Evolutionary conservation across 2,797 vertebrate genomes (phyloP), one percentile per base, ranked within the genome.

Genomic region (Lacerta agilis): DNA sequence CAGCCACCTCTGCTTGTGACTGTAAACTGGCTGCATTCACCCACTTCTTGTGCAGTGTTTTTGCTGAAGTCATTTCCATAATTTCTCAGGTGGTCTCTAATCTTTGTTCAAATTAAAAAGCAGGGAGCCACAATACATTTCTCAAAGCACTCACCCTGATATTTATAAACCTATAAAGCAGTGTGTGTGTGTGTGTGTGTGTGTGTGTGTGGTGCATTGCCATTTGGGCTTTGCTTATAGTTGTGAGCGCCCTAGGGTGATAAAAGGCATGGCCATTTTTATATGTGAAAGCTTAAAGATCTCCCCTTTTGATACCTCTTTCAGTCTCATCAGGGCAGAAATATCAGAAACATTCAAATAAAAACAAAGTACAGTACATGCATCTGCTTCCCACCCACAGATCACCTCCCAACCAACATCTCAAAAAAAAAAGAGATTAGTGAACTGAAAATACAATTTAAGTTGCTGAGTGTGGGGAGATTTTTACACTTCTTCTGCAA

Each of bases 101-200:
- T 93, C 86, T 90, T 92, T 92, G 36, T 80, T 91, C 84, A 91
- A 79, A 81, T 92, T 80, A 86, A 80, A 81, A 72, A 79, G 79
- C 83, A 89, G 92, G 36, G 79, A 84, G 85, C 69, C 86, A 64
- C 87, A 91, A 86, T 83, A 78, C 82, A 90, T 61, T 92, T 94
- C 93, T 93, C 87, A 91, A 86, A 92, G 84, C 78, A 72, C 78
- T 87, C 75, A 85, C 87, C 91, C 87, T 90, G 92, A 90, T 95
- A 87, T 95, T 94, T 92, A 94, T 92, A 90, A 92, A 91, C 73
- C 67, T 92, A 88, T 90, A 93, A 92, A 93, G 55, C 41, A n/a
- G n/a, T 27, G 84, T 87, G 9, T 27, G 27, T 61, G 77, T 86
- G 64, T 80, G 85, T 86, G 2, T 8, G 8, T 86, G 8, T 8